A percentile compares a stretch with the other conserved stretches of the same genome.
Evolutionary conservation across 2,888 invertebrate species (phyloP).

Genomic region (Anthrax anthrax): DNA sequence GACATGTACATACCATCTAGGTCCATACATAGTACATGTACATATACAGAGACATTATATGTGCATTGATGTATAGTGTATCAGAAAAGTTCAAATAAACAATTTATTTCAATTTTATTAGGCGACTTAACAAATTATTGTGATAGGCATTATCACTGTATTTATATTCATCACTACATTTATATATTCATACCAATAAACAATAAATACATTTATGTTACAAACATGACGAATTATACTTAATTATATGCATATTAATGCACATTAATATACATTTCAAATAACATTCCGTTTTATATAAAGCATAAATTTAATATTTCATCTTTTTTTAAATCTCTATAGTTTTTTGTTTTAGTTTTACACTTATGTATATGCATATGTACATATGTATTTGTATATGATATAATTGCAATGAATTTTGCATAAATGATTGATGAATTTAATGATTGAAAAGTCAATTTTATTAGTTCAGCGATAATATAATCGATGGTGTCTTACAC

Average conservation of each 20-base stretch:
- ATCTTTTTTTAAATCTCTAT: no score
- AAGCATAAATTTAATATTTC: no score
- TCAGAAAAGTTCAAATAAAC: background rate
- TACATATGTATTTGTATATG: background rate
- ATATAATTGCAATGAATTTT: slow-evolving; percentile 13
- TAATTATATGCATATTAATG: no score
- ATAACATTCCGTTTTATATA: no score
- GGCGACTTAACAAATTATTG: slow-evolving; percentile 17
- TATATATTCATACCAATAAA: background rate
- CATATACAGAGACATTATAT: no score
- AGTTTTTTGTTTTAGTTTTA: no score
- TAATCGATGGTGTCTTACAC: background rate
- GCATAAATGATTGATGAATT: slow-evolving; percentile 17
- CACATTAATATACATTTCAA: no score
- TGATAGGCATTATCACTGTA: slow-evolving; percentile 11
- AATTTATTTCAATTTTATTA: slow-evolving; percentile 19
- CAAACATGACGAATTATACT: background rate
- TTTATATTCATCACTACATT: slow-evolving; percentile 3
- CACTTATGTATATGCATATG: no score
- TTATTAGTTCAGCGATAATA: slow-evolving; percentile 9
- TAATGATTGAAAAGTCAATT: slow-evolving; percentile 16
- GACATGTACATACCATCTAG: no score
- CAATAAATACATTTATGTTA: background rate
- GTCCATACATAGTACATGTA: no score
- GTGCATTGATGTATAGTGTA: no score